Evolutionary conservation across 2,888 invertebrate genomes (phyloP), one percentile per base, ranked within the genome.

Genomic region (Agrotis exclamationis): DNA sequence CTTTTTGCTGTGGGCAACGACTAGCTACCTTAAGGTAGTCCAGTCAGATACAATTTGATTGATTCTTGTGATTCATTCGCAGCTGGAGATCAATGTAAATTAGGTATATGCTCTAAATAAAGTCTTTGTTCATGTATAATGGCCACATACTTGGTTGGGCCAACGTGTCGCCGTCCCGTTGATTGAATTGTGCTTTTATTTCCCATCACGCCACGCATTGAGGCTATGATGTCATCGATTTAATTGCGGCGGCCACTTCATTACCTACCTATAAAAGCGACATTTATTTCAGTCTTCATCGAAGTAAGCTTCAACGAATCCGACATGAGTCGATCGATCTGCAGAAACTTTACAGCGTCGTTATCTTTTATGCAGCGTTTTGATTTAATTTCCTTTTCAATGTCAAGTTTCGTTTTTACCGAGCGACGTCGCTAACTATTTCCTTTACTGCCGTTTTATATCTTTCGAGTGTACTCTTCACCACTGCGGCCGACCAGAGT

Each of bases 181-280:
- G 92, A 93, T 94, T 93, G 92, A 93, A 92, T 92, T 91, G 92
- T 93, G 91, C 93, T 92, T 94, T 94, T 94, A 93, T 93, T 91
- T 93, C 90, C 92, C 93, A 92, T 91, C 90, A 88, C 87, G 88
- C 87, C 90, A 88, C 90, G 88, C 90, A 90, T 88, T 86, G 87
- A 86, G 86, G 88, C 85, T 88, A 93, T 95, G 95, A 95, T 93
- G 93, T 95, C 95, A 95, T 95, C 94, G 92, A 92, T 93, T 93
- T 95, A 94, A 95, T 95, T 94, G 94, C 88, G 92, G 80, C 88
- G 89, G 84, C 89, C 91, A 89, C 92, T 93, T 92, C 92, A 93
- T 93, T 93, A 94, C 91, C 88, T 90, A 90, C 90, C 88, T 90
- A 91, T 90, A 91, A 91, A 90, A 90, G 85, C 88, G 86, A 89